Conservation (phyloP, 2,113 vertebrate genomes). For the Ptyas mucosa region DNA sequence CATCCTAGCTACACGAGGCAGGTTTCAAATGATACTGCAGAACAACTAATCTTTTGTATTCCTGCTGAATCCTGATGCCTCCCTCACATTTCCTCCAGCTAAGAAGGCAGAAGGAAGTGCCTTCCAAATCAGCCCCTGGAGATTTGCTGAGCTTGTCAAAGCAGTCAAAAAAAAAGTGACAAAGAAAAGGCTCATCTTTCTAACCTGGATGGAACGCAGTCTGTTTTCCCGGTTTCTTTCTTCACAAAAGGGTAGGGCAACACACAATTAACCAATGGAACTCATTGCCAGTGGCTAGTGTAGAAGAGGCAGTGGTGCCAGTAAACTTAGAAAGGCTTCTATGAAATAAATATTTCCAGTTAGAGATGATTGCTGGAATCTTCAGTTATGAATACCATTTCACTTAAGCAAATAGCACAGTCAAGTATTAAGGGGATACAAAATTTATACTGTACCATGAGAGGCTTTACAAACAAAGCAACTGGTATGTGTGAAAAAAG, state of each 20-base stretch:
- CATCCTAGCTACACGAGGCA: not conserved
- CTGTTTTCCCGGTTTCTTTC: not conserved
- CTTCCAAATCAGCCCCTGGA: not conserved
- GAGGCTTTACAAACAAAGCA: not conserved
- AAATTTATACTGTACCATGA: not conserved
- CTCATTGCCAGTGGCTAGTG: not conserved
- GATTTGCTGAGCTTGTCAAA: not conserved
- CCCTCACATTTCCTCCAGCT: not conserved
- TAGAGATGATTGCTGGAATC: not conserved
- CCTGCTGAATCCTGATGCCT: not conserved
- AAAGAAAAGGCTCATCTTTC: not conserved
- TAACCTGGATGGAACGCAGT: not conserved
- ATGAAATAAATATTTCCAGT: not conserved
- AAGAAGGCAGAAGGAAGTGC: not conserved
- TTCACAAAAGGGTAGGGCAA: not conserved
- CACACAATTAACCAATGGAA: not conserved
- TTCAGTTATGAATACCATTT: not conserved
- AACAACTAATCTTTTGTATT: constrained; percentile 9
- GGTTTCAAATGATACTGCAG: not conserved
- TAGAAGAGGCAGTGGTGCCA: not conserved
- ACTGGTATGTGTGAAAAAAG: not conserved
- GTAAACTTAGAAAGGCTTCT: not conserved
- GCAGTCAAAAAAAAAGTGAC: not conserved
- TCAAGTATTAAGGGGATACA: not conserved
- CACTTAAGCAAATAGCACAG: not conserved